Percentiles rank a stretch among this genome's conserved stretches.
These are phyloP conservation scores for Sarcophilus harrisii DNA, from an alignment of 2,797 vertebrate species.

Conservation along the genomic window DNA sequence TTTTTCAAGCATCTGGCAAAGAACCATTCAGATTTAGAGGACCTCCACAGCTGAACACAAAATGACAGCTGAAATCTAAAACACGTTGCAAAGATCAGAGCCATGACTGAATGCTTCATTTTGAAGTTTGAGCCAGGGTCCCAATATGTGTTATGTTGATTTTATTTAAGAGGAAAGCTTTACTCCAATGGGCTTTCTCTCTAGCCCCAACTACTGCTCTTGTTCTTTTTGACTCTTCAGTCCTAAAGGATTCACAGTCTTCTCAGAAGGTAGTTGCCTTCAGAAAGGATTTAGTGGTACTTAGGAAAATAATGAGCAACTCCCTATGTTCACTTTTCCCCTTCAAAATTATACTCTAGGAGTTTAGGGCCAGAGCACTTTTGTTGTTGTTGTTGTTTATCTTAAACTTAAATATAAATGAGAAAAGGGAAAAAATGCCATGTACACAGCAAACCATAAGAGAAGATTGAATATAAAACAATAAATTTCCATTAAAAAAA, in stretches of 20 bases:
- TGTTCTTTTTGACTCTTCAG: conserved; percentile 46
- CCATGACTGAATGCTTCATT: conserved; percentile 78
- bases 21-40: conserved; percentile 77
- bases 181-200: conserved; percentile 62
- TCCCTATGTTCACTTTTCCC: conserved; percentile 31
- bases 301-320: conserved; percentile 46
- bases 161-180: conserved; percentile 72
- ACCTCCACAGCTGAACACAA: conserved; percentile 75
- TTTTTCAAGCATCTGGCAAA: conserved; percentile 74
- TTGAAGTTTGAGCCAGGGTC: conserved; percentile 81
- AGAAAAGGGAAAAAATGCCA: no score
- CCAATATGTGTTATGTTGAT: conserved; percentile 78
- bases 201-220: conserved; percentile 47
- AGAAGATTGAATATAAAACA: no score
- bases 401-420: no score
- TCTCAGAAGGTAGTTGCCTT: conserved; percentile 71
- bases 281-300: conserved; percentile 62
- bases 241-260: conserved; percentile 63
- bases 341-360: neutral
- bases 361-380: neutral
- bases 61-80: conserved; percentile 80
- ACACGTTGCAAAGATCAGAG: conserved; percentile 81
- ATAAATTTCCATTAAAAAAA: no score
- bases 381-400: no score
- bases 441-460: no score